phyloP scores from a whole-genome alignment of 2,888 invertebrate genomes.

The Entomobrya multifasciata region DNA sequence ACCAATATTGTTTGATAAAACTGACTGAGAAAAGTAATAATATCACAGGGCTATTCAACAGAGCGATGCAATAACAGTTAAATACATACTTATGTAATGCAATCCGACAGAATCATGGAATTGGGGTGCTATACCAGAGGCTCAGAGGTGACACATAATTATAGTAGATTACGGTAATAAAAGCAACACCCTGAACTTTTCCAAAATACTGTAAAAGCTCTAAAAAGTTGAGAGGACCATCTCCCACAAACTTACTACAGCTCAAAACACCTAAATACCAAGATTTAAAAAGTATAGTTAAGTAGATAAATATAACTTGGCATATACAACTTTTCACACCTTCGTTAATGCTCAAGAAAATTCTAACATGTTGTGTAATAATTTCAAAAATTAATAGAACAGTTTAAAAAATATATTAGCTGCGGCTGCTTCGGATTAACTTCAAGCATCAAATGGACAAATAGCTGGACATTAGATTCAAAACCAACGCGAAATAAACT shows the following conservation, averaged over 20 bases:
- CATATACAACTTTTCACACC: too few relatives aligned
- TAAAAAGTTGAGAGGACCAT: conserved; percentile 28
- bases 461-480: too few relatives aligned
- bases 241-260: neutral
- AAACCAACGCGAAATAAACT: too few relatives aligned
- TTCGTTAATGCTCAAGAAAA: too few relatives aligned
- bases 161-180: conserved; percentile 29
- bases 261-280: neutral
- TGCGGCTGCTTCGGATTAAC: too few relatives aligned
- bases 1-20: conserved; percentile 12
- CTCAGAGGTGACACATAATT: conserved; percentile 35
- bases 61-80: neutral
- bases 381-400: too few relatives aligned
- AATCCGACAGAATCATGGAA: neutral
- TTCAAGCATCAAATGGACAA: too few relatives aligned
- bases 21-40: neutral
- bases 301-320: too few relatives aligned
- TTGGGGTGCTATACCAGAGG: conserved; percentile 13
- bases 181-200: conserved; percentile 39
- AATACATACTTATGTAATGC: too few relatives aligned
- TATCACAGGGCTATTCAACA: neutral
- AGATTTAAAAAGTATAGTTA: too few relatives aligned
- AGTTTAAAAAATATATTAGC: too few relatives aligned
- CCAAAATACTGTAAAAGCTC: neutral
- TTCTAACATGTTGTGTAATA: too few relatives aligned